Conservation (phyloP, 2,797 vertebrate genomes). For the Myotis vivesi region DNA sequence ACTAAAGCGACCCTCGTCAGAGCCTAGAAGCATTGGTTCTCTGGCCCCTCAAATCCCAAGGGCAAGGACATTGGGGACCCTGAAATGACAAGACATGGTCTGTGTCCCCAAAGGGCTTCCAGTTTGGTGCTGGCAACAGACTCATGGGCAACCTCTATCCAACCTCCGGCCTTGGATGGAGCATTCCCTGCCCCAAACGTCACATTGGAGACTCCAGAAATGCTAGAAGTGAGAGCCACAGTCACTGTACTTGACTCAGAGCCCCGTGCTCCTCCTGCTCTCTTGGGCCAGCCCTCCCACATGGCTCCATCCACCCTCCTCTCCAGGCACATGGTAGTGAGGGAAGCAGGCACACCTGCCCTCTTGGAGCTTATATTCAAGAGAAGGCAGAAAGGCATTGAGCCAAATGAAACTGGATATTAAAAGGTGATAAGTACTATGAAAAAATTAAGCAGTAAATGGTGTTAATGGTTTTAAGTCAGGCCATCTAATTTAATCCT, state of each 20-base stretch:
- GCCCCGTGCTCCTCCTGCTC: fast-evolving
- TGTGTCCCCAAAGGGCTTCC: neutral
- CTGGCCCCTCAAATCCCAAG: neutral
- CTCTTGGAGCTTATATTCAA: neutral
- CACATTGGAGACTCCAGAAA: too few relatives aligned
- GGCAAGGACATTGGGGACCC: neutral
- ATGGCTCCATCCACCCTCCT: neutral
- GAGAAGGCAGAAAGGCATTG: too few relatives aligned
- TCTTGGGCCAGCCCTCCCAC: neutral
- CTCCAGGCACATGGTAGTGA: neutral
- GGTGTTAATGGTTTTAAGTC: neutral
- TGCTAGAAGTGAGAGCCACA: neutral
- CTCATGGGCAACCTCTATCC: neutral
- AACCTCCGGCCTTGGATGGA: neutral
- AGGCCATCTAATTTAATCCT: neutral
- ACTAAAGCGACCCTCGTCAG: neutral
- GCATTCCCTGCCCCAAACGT: neutral
- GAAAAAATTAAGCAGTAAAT: neutral
- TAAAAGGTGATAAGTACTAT: neutral
- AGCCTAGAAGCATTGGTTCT: neutral
- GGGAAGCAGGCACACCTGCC: neutral
- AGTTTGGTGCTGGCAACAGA: neutral
- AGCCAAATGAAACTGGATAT: neutral
- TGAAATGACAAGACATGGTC: neutral
- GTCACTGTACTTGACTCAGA: neutral